phyloP scores from a whole-genome alignment of 2,888 invertebrate genomes.

The Aspidiotus rigidus region DNA sequence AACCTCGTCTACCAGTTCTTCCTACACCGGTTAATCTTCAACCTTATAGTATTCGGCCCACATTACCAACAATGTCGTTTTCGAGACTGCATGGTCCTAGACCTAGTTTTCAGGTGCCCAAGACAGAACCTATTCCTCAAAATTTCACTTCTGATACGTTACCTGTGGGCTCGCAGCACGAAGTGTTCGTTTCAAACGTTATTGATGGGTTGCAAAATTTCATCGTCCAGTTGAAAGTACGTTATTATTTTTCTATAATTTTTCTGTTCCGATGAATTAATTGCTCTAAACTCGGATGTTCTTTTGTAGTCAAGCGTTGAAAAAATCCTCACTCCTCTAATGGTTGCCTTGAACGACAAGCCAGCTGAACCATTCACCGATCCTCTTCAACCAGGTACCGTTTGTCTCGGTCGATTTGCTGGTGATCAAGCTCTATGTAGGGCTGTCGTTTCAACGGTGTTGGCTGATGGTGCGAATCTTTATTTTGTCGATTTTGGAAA shows the following conservation, averaged over 20 bases:
- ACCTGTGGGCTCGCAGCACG: slow-evolving; percentile 52
- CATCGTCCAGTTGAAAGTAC: slow-evolving; percentile 60
- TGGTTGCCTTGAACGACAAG: slow-evolving; percentile 46
- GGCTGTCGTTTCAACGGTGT: slow-evolving; percentile 65
- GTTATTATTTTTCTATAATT: background rate
- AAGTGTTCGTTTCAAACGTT: slow-evolving; percentile 64
- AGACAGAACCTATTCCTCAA: no score
- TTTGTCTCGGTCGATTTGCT: slow-evolving; percentile 64
- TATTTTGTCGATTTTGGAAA: slow-evolving; percentile 63
- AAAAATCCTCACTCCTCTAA: slow-evolving; percentile 55
- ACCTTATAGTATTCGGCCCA: no score
- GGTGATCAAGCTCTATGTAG: slow-evolving; percentile 61
- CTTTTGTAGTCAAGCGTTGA: slow-evolving; percentile 42
- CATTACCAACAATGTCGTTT: no score
- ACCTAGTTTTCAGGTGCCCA: no score
- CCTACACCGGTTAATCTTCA: background rate
- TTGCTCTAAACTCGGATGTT: background rate
- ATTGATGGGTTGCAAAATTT: slow-evolving; percentile 72
- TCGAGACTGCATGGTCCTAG: no score
- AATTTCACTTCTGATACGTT: slow-evolving; percentile 39
- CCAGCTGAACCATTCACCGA: slow-evolving; percentile 51
- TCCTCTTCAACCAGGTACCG: slow-evolving; percentile 63
- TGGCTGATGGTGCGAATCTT: slow-evolving; percentile 59
- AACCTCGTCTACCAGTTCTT: background rate
- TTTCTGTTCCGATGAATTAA: background rate